Evolutionary conservation across 2,888 invertebrate species (phyloP), one percentile per base, ranked within the genome.

Genomic region (Erebia palarica): DNA sequence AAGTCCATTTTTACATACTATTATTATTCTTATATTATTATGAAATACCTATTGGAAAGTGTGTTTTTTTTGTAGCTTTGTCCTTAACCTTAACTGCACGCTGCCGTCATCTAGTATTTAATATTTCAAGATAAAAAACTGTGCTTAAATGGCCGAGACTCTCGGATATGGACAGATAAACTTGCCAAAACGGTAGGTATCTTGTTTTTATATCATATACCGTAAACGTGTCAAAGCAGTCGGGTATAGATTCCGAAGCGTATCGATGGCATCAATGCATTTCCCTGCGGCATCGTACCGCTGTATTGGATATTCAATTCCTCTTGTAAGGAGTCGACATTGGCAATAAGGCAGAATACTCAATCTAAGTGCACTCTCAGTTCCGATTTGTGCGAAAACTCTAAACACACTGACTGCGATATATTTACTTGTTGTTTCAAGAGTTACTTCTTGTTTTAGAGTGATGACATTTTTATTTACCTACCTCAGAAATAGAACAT

Each of bases 341-440:
- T 7, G 47, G 16, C 55, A 42, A 21, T 57, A 58, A 44, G 18
- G 47, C n/a, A 57, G 57, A 57, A 57, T 70, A 63, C 69, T 58
- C 59, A 60, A 14, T 57, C 55, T 49, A 64, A 73, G 70, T 73
- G 70, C 72, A 71, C 71, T 73, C 21, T n/a, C 51, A 65, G 13
- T 18, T 69, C 59, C 66, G 66, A 66, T 66, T 57, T 69, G 55
- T 55, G 18, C 13, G 55, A 61, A 18, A 42, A 61, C 68, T 61
- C 57, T 57, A 47, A 44, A 47, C 4, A 57, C 18, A n/a, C 14
- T n/a, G 11, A 47, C 18, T 16, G 36, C 36, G 9, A 5, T 27
- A 21, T 27, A 58, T n/a, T n/a, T 59, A 18, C 4, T 11, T 18
- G 14, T 42, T 60, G 51, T 36, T 55, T n/a, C 16, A n/a, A 44